Percentiles rank a stretch among this genome's conserved stretches.
phyloP scores from a whole-genome alignment of 2,797 vertebrate genomes.

The Hephaestus fuliginosus region DNA sequence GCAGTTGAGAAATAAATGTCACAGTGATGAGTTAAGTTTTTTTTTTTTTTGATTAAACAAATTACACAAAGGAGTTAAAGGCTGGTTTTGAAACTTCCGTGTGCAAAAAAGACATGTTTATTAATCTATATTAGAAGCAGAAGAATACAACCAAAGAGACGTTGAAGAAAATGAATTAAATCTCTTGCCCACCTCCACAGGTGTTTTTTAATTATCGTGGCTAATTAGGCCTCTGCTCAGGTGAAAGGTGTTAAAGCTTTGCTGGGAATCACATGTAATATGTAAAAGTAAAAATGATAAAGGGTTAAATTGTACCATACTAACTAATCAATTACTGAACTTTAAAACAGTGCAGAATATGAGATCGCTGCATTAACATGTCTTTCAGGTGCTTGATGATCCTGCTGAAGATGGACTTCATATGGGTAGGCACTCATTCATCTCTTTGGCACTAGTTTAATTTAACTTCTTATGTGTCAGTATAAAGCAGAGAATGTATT shows the following conservation, averaged over 20 bases:
- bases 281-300: no score
- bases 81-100: neutral
- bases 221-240: neutral
- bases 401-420: constrained; percentile 95
- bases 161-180: neutral
- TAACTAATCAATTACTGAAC: neutral
- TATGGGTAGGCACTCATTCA: constrained; percentile 88
- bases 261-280: neutral
- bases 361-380: neutral
- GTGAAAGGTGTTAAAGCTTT: neutral
- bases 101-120: neutral
- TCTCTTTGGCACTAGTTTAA: constrained; percentile 1
- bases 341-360: neutral
- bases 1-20: no score
- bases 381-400: constrained; percentile 94
- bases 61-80: neutral
- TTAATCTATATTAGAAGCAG: neutral
- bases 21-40: no score
- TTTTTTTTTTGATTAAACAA: neutral
- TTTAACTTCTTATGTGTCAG: neutral
- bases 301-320: no score
- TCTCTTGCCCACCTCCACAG: neutral
- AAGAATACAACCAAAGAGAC: neutral
- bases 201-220: neutral
- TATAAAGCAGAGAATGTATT: neutral